Evolutionary conservation across 2,797 vertebrate genomes (phyloP), one percentile per base, ranked within the genome.

Genomic region (Erethizon dorsatum): DNA sequence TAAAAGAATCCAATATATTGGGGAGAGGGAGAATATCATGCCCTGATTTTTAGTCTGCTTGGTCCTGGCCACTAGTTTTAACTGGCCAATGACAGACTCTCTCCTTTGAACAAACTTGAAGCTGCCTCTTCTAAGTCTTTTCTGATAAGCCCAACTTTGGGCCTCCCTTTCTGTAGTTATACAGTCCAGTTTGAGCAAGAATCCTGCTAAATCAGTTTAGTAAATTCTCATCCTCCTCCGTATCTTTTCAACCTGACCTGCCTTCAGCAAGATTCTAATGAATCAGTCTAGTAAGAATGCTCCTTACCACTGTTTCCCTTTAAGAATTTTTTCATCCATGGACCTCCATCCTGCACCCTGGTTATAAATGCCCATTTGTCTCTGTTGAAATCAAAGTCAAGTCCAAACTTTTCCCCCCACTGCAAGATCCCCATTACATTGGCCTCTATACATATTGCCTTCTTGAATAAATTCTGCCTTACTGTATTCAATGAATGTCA

Each of bases 41-140:
- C 61, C 61, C 73, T 45, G 1, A 50, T 85, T 83, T 94, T 88
- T 73, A 22, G 75, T 93, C 54, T 94, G 75, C 6, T n/a, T 33
- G 52, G 61, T 85, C 86, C 97, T 97, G 84, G 95, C 83, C 97
- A 93, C 91, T 97, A 95, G 97, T 97, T 98, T 98, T 95, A 97
- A 97, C 97, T 98, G 95, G 90, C 88, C 96, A 96, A 97, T 61
- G 54, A 63, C 83, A 63, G 61, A 65, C 57, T 52, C 45, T 79
- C 18, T 87, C 65, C 31, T 56, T 45, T 47, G 61, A 79, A 31
- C n/a, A 57, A 86, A 65, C 10, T 69, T 37, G 54, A n/a, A 18
- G 41, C 6, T n/a, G 56, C 15, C 31, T 20, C 45, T 28, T 86
- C 47, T 83, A 47, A 84, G 15, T 73, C 24, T 47, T 89, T 69